Conservation (phyloP, 1,140 invertebrate species). For the Aphelenchoides besseyi region DNA sequence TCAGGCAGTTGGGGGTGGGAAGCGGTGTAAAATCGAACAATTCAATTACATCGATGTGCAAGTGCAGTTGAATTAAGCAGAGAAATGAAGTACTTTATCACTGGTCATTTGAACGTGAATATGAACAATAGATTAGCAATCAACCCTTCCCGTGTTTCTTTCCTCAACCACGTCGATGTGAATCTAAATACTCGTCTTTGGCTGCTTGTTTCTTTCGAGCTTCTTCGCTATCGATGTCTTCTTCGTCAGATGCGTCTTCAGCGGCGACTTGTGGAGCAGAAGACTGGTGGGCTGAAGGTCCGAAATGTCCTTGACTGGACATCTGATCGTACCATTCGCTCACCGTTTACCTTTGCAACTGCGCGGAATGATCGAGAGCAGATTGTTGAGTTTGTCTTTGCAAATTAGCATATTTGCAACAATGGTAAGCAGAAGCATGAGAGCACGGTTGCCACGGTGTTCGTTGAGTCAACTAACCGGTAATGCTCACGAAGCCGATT, state of each 20-base stretch:
- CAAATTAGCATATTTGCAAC: no score
- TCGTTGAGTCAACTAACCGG: no score
- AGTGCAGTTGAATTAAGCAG: no score
- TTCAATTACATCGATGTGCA: no score
- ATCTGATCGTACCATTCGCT: slow-evolving; percentile 91
- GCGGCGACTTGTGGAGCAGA: background rate
- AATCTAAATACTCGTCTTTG: slow-evolving; percentile 87
- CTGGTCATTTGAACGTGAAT: background rate
- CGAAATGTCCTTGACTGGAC: slow-evolving; percentile 73
- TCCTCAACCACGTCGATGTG: slow-evolving; percentile 79
- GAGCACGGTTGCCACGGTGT: no score
- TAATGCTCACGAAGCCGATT: no score
- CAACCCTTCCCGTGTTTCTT: slow-evolving; percentile 77
- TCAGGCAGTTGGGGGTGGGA: no score
- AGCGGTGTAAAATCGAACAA: no score
- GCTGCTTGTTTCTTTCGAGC: slow-evolving; percentile 74
- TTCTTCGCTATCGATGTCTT: slow-evolving; percentile 68
- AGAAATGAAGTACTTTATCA: background rate
- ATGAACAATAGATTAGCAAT: background rate
- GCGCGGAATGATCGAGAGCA: no score
- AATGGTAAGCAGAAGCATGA: no score
- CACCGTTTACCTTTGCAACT: slow-evolving; percentile 80
- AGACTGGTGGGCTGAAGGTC: slow-evolving; percentile 7
- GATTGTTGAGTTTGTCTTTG: no score
- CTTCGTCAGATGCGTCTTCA: slow-evolving; percentile 53